Conservation (phyloP, 2,113 vertebrate species). For the Anguilla japonica region DNA sequence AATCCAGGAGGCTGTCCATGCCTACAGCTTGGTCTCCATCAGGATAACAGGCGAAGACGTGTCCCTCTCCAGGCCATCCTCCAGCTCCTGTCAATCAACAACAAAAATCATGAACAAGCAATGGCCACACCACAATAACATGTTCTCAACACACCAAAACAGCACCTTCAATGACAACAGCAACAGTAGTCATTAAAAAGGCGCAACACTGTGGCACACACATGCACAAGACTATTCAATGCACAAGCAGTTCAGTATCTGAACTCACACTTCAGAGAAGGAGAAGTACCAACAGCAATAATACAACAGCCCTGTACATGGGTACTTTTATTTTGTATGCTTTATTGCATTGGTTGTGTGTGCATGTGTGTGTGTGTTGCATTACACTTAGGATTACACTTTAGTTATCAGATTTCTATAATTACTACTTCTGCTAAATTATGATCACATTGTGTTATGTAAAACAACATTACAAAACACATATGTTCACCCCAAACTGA, state of each 20-base stretch:
- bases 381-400: background rate
- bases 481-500: no score
- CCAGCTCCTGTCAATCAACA: conserved; percentile 47
- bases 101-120: background rate
- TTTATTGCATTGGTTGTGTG: background rate
- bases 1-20: background rate
- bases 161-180: no score
- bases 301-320: no score
- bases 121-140: background rate
- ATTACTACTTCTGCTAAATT: background rate
- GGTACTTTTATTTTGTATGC: no score
- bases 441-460: no score
- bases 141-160: no score
- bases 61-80: conserved; percentile 17
- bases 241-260: background rate
- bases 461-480: no score
- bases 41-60: conserved; percentile 32
- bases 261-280: no score
- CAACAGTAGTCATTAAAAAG: background rate
- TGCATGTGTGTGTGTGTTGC: background rate
- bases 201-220: background rate
- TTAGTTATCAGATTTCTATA: background rate
- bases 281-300: no score
- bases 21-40: conserved; percentile 51
- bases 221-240: background rate